Base-by-base conservation (phyloP, 2,888 invertebrate genomes). In the Stenchaetothrips biformis region DNA sequence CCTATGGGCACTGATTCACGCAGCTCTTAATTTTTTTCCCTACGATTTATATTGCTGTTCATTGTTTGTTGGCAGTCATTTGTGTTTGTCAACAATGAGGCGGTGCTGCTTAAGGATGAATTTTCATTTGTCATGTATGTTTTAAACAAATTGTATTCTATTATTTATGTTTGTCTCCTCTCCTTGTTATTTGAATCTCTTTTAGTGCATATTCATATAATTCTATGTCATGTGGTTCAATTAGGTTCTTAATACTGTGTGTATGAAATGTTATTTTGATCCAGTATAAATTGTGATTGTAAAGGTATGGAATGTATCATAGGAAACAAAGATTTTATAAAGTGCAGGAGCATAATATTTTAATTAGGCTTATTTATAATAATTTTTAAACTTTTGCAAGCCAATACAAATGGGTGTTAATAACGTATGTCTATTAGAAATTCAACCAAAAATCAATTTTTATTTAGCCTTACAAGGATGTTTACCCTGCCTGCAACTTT, bases 1-100 rank as follows among this genome's bases (percentile, higher is more conserved):
- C 86, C 87, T 80, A 88, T 88, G 83, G 87, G 87, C 81, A 87
- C 87, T 81, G 88, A 88, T 83, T 84, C 83, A n/a, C 80, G 83
- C 59, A 83, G 83, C 79, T 83, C 83, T 37, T 83, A 83, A 82
- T 74, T 74, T 53, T 47, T 74, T 9, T 74, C 7, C 8, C 67
- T 21, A 11, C 2, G 0, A 25, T 74, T 21, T 11, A 74, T 7
- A 9, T 1, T 74, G 25, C 67, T 74, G 7, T 21, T 7, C 21
- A 25, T 9, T 74, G 21, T 21, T 11, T 25, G 21, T 7, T 74
- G 8, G 25, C 25, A 25, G 21, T 25, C 25, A 37, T 37, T 37
- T 37, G 37, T 37, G 37, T 74, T 25, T 74, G 13, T 59, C 13
- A 13, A 13, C 59, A 59, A 18, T 74, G 25, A 74, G 21, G 8